These are phyloP conservation scores for Junonia oenone DNA, from an alignment of 2,888 invertebrate genomes.

Conservation along the genomic window DNA sequence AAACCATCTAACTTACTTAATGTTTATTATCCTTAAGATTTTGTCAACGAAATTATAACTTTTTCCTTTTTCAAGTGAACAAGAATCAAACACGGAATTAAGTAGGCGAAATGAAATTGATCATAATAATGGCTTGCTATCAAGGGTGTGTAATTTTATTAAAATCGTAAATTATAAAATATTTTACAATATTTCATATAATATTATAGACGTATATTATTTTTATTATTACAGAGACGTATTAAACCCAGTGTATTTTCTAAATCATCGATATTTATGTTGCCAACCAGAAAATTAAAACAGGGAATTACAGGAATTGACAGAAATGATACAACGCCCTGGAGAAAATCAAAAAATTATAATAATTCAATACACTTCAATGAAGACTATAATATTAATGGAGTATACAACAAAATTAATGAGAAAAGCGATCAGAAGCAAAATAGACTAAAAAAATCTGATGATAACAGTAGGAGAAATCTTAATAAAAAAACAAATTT, in stretches of 20 bases:
- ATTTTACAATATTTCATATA: no score
- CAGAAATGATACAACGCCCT: slow-evolving; percentile 42
- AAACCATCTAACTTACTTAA: no score
- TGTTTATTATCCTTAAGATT: no score
- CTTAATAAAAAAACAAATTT: neutral
- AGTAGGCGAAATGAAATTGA: neutral
- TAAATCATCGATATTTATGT: slow-evolving; percentile 28
- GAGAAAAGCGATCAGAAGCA: slow-evolving; percentile 31
- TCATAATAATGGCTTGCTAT: neutral
- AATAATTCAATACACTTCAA: neutral
- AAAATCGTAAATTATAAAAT: no score
- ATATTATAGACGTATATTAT: no score
- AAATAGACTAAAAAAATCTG: neutral
- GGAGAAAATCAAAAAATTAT: slow-evolving; percentile 47
- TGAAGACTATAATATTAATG: slow-evolving; percentile 14
- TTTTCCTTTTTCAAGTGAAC: neutral
- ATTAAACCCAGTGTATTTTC: slow-evolving; percentile 28
- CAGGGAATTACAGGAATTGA: slow-evolving; percentile 19
- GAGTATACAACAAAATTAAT: slow-evolving; percentile 42
- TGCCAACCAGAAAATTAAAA: slow-evolving; percentile 21
- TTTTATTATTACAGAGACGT: slow-evolving; percentile 28
- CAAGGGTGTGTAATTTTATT: neutral
- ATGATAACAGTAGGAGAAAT: neutral
- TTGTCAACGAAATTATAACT: no score
- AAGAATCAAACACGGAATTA: neutral